Percentiles rank a stretch among this genome's conserved stretches.
These are phyloP conservation scores for Petromus typicus DNA, from an alignment of 2,113 vertebrate species.

Conservation along the genomic window DNA sequence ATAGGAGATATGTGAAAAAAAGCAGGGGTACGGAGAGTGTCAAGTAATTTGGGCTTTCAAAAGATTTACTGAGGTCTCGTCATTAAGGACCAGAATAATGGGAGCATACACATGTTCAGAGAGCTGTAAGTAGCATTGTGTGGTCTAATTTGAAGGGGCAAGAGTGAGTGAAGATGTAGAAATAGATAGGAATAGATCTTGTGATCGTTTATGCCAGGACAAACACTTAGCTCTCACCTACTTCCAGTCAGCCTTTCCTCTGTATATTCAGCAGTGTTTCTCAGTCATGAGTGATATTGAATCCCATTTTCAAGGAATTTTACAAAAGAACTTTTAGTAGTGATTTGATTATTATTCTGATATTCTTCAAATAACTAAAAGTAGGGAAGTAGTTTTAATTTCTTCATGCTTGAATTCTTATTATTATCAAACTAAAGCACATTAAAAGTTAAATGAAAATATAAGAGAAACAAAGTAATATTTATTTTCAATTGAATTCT, in stretches of 20 bases:
- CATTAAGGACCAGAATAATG: neutral
- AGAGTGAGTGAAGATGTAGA: neutral
- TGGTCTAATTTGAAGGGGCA: neutral
- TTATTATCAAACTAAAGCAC: neutral
- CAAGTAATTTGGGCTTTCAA: neutral
- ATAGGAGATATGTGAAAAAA: neutral
- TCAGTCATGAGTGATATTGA: neutral
- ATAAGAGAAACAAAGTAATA: neutral
- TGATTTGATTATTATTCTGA: neutral
- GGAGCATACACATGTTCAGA: neutral
- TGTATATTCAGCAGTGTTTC: neutral
- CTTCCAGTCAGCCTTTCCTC: neutral
- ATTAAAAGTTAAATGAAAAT: constrained; percentile 3
- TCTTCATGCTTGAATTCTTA: neutral
- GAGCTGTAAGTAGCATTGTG: neutral
- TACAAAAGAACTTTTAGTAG: neutral
- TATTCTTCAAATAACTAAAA: neutral
- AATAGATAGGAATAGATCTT: neutral
- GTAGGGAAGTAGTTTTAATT: neutral
- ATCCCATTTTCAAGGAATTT: neutral
- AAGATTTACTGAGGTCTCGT: neutral
- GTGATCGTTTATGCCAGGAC: neutral
- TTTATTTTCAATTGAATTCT: too few relatives aligned
- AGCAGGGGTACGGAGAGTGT: neutral
- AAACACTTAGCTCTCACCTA: neutral